Percentiles rank a stretch among this genome's conserved stretches.
phyloP scores from a whole-genome alignment of 2,888 invertebrate species.

The Pyralis farinalis region DNA sequence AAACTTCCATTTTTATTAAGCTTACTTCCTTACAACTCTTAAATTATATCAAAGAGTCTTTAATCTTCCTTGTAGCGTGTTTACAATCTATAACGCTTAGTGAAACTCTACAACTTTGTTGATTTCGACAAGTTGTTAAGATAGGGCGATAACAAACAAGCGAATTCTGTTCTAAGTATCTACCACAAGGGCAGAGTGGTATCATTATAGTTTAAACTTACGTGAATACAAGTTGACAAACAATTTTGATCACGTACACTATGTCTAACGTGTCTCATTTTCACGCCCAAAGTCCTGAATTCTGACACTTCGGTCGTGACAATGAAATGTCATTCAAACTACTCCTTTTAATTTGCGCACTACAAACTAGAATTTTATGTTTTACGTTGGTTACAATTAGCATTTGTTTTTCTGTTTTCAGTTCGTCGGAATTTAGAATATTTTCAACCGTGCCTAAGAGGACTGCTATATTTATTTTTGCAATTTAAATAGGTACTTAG shows the following conservation, averaged over 20 bases:
- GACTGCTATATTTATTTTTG: too few species aligned
- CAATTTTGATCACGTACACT: too few species aligned
- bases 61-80: neutral
- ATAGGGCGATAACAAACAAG: too few species aligned
- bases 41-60: neutral
- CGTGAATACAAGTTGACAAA: too few species aligned
- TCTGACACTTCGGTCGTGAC: neutral
- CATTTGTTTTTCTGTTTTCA: neutral
- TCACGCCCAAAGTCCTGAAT: neutral
- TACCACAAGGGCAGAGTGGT: too few species aligned
- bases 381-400: neutral
- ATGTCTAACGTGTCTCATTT: too few species aligned
- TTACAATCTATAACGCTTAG: neutral
- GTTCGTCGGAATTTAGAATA: neutral
- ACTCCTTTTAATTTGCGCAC: neutral
- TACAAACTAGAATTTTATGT: neutral
- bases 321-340: neutral
- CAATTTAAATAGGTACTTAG: too few species aligned
- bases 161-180: too few species aligned
- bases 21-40: neutral
- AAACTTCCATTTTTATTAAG: conserved; percentile 1
- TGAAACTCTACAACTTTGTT: neutral
- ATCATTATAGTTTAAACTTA: too few species aligned
- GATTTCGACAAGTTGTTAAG: too few species aligned
- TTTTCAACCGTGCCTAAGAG: too few species aligned